Evolutionary conservation across 1,140 invertebrate species (phyloP).

Genomic region (Pogonomyrmex barbatus): DNA sequence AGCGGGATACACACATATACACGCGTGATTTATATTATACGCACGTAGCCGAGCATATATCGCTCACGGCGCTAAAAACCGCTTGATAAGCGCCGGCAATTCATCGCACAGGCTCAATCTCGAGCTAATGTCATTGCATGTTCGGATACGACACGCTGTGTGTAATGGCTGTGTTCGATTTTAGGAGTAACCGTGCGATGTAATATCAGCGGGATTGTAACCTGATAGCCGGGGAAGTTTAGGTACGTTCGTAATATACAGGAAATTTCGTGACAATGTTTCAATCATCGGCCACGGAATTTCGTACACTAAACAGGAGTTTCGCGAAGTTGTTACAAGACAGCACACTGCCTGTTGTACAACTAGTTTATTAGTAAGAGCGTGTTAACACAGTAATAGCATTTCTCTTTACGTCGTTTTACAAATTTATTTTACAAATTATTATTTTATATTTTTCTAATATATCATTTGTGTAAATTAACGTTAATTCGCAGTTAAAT

Average conservation of each 20-base stretch:
- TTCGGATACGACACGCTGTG: background rate
- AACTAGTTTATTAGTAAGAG: background rate
- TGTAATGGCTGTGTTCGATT: background rate
- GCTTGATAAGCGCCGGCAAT: constrained; percentile 27
- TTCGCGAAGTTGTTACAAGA: constrained; percentile 4
- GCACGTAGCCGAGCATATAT: background rate
- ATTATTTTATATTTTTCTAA: background rate
- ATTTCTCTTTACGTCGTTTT: background rate
- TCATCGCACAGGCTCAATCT: constrained; percentile 37
- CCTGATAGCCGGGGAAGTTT: background rate
- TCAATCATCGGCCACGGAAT: constrained; percentile 14
- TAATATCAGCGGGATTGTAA: constrained; percentile 7
- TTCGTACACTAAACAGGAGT: background rate
- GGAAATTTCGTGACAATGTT: background rate
- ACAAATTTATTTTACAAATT: background rate
- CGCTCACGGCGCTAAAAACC: constrained; percentile 15
- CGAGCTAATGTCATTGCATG: constrained; percentile 6
- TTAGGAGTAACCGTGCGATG: background rate
- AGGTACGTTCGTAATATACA: background rate
- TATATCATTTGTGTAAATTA: background rate
- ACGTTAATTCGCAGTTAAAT: constrained; percentile 1
- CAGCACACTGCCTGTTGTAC: background rate
- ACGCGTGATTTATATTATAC: constrained; percentile 61
- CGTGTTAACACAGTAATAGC: background rate
- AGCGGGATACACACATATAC: constrained; percentile 10